Evolutionary conservation across 1,140 invertebrate species (phyloP).

Genomic region (Diorhabda elongata): DNA sequence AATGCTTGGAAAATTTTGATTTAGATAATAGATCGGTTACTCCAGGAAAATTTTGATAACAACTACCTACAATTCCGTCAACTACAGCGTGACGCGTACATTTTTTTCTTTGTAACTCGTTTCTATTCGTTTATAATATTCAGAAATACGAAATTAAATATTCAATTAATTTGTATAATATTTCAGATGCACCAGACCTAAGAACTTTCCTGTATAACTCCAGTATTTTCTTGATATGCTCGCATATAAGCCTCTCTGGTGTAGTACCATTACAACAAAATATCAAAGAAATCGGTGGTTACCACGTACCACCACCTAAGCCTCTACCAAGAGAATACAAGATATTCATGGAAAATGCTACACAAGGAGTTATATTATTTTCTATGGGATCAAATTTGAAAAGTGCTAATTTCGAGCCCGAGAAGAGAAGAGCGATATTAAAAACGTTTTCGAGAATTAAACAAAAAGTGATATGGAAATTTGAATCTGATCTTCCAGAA

Average conservation of each 20-base stretch:
- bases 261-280: constrained; percentile 36
- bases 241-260: constrained; percentile 35
- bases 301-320: constrained; percentile 29
- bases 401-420: constrained; percentile 46
- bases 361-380: constrained; percentile 63
- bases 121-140: no score
- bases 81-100: no score
- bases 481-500: constrained; percentile 51
- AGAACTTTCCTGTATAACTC: constrained; percentile 40
- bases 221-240: constrained; percentile 45
- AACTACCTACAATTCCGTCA: no score
- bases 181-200: constrained; percentile 7
- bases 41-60: no score
- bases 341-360: constrained; percentile 54
- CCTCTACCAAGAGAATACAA: constrained; percentile 43
- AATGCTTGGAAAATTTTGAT: no score
- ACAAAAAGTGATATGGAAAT: constrained; percentile 63
- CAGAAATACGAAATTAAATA: no score
- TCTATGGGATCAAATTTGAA: constrained; percentile 60
- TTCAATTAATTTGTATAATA: background rate
- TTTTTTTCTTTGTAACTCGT: no score
- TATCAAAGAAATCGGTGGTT: constrained; percentile 32
- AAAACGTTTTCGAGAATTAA: constrained; percentile 52
- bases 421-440: constrained; percentile 50
- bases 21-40: no score